Conservation (phyloP, 2,888 invertebrate genomes). For the Cerastis leucographa region DNA sequence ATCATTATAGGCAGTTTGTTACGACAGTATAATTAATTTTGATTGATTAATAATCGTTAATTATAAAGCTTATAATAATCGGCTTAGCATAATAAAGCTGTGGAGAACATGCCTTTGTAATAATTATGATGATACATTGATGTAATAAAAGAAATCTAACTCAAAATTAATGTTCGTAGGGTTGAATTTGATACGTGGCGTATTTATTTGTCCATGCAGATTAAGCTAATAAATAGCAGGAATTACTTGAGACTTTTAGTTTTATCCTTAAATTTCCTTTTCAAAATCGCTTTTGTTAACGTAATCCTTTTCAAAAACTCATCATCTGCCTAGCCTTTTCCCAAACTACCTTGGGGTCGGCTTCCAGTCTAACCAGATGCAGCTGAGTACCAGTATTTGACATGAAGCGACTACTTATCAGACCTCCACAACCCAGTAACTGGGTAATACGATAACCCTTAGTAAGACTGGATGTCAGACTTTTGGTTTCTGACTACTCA, state of each 20-base stretch:
- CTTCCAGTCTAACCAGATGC: too few species aligned
- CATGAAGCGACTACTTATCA: too few species aligned
- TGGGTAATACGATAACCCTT: too few species aligned
- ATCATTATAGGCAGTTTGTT: conserved; percentile 66
- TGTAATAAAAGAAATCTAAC: conserved; percentile 22
- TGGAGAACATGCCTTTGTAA: conserved; percentile 52
- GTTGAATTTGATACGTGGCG: not conserved
- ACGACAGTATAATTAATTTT: conserved; percentile 67
- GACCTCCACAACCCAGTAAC: too few species aligned
- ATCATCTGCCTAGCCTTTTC: too few species aligned
- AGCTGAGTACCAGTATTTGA: too few species aligned
- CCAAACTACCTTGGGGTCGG: too few species aligned
- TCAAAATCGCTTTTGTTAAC: not conserved
- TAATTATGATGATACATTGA: conserved; percentile 47
- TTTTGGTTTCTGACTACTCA: too few species aligned
- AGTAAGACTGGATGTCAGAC: too few species aligned
- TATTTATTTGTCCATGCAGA: conserved; percentile 5
- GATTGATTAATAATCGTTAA: conserved; percentile 68
- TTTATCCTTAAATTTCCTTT: not conserved
- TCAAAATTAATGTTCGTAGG: conserved; percentile 5
- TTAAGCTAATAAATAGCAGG: not conserved
- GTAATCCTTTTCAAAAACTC: not conserved
- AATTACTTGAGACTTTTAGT: not conserved
- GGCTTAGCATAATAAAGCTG: conserved; percentile 58
- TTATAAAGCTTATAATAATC: conserved; percentile 63